Conservation (phyloP, 2,888 invertebrate species). For the Mimas tiliae region DNA sequence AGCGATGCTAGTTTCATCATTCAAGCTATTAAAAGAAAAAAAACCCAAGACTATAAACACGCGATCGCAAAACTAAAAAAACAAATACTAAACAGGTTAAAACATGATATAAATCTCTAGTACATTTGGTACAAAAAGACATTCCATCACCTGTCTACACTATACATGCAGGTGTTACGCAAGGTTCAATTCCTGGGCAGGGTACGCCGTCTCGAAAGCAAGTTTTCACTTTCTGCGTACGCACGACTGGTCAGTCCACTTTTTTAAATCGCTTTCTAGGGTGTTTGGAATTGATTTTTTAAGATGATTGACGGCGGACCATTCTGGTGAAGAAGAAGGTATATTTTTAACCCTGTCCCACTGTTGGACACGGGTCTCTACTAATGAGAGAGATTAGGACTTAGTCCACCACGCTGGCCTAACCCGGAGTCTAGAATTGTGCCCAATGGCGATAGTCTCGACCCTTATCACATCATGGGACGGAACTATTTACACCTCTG, state of each 20-base stretch:
- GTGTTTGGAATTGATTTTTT: not conserved
- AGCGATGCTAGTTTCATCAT: too few species aligned
- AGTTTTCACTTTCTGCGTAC: slow-evolving; percentile 68
- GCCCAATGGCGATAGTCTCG: too few species aligned
- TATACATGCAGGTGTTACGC: slow-evolving; percentile 37
- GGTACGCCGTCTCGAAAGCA: slow-evolving; percentile 70
- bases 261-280: not conserved
- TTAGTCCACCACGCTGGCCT: too few species aligned
- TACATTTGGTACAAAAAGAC: not conserved
- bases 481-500: too few species aligned
- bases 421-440: too few species aligned
- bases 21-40: too few species aligned
- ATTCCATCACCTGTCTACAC: not conserved
- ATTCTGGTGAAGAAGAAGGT: too few species aligned
- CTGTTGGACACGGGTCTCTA: too few species aligned
- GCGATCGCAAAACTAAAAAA: not conserved
- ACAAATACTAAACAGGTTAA: not conserved
- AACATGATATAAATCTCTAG: not conserved
- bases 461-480: too few species aligned
- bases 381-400: too few species aligned
- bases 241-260: slow-evolving; percentile 54
- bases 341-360: too few species aligned
- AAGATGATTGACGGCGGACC: not conserved
- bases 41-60: too few species aligned
- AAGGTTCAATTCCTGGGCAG: slow-evolving; percentile 54